These are phyloP conservation scores for Poecilobothrus nobilitatus DNA, from an alignment of 2,888 invertebrate genomes.

Conservation along the genomic window DNA sequence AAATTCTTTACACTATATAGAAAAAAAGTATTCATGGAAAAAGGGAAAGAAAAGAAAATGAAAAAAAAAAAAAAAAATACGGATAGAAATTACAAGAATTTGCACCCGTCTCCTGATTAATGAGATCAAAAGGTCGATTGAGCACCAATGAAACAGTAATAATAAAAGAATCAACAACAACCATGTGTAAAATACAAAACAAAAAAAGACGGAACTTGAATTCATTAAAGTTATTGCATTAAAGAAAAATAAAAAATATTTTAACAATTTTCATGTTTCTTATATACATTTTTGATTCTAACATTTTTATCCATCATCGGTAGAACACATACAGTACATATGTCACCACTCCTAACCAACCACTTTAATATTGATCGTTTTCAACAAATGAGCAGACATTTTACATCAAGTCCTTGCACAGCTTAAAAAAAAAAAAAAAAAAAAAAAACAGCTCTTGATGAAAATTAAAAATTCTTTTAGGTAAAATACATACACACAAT, in stretches of 20 bases:
- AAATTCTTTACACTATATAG: no score
- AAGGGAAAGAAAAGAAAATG: background rate
- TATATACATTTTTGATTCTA: no score
- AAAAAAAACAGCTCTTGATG: no score
- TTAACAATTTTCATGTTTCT: no score
- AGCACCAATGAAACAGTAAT: background rate
- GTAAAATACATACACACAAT: no score
- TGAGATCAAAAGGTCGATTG: conserved; percentile 4
- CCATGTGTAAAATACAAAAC: no score
- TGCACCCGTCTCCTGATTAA: background rate
- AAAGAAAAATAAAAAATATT: no score
- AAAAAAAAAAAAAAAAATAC: background rate
- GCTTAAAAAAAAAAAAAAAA: no score
- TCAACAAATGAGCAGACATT: background rate
- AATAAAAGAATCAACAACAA: background rate
- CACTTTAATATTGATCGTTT: background rate
- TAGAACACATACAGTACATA: no score
- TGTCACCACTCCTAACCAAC: background rate
- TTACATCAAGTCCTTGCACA: no score
- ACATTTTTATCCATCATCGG: no score
- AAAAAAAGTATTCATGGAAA: background rate
- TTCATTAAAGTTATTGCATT: background rate
- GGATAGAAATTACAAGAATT: background rate
- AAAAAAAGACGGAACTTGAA: background rate
- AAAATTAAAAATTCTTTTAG: no score